These are phyloP conservation scores for silkworm (Bombyx mori) DNA, from an alignment of 1,140 invertebrate species.

Conservation along the genomic window DNA sequence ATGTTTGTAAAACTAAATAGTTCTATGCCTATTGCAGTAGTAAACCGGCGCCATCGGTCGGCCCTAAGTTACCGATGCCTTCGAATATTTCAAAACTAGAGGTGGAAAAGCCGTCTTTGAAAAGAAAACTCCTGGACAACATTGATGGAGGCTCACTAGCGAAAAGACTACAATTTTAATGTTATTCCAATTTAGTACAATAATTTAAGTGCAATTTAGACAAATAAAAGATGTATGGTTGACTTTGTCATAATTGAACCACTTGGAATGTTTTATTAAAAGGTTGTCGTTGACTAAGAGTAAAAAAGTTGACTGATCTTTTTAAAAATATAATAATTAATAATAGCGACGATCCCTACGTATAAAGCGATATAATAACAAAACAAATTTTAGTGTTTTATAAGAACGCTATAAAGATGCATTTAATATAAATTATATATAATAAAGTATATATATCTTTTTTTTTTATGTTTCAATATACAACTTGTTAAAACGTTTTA, in stretches of 20 bases:
- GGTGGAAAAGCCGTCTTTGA: slow-evolving; percentile 78
- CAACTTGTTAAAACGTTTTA: too few species aligned
- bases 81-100: slow-evolving; percentile 73
- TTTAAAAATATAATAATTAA: too few species aligned
- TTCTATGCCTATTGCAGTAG: slow-evolving; percentile 73
- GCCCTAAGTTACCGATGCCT: slow-evolving; percentile 85
- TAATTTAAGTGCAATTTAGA: slow-evolving; percentile 31
- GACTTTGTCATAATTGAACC: neutral
- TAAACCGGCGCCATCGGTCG: slow-evolving; percentile 89
- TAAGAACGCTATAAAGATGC: too few species aligned
- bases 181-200: neutral
- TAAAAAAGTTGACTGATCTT: too few species aligned
- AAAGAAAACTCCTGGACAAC: slow-evolving; percentile 81
- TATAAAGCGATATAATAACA: too few species aligned
- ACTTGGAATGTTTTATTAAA: too few species aligned
- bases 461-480: too few species aligned
- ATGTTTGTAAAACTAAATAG: slow-evolving; percentile 1
- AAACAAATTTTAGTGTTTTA: too few species aligned
- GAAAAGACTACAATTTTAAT: slow-evolving; percentile 77
- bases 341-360: too few species aligned
- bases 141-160: slow-evolving; percentile 78
- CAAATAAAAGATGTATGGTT: slow-evolving; percentile 4
- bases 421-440: too few species aligned
- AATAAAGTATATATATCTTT: too few species aligned
- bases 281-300: too few species aligned